Evolutionary conservation across 2,888 invertebrate species (phyloP).

Genomic region (Lasioglossum lativentre): DNA sequence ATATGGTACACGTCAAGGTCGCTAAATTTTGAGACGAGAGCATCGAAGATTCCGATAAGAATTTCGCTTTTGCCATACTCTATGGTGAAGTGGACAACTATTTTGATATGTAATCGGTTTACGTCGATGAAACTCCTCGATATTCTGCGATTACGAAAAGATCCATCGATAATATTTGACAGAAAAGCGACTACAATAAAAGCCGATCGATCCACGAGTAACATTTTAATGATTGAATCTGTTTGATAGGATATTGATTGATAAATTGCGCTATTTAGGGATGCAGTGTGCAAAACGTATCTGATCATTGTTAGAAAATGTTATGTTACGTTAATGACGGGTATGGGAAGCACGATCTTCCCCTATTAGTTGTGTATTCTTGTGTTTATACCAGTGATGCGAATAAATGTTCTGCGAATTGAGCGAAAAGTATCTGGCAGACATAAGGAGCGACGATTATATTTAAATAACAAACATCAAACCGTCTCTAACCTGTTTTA

Average conservation of each 20-base stretch:
- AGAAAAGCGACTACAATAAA: constrained; percentile 19
- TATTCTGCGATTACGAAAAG: background rate
- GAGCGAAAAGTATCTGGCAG: constrained; percentile 21
- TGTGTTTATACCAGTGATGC: constrained; percentile 48
- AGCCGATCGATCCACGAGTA: constrained; percentile 14
- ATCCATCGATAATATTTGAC: constrained; percentile 17
- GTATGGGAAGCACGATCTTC: constrained; percentile 87
- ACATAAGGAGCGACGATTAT: constrained; percentile 31
- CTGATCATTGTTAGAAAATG: constrained; percentile 62
- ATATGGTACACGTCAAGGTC: background rate
- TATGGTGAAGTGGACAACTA: background rate
- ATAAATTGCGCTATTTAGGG: constrained; percentile 21
- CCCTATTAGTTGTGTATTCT: constrained; percentile 87
- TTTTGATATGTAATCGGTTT: constrained; percentile 3
- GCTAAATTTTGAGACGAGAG: background rate
- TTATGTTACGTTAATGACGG: constrained; percentile 80
- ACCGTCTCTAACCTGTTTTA: constrained; percentile 60
- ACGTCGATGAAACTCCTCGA: background rate
- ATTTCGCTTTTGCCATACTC: background rate
- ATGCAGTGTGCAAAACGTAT: constrained; percentile 35
- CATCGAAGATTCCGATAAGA: background rate
- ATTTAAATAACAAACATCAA: constrained; percentile 27
- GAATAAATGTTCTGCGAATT: constrained; percentile 53
- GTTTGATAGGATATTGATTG: constrained; percentile 39
- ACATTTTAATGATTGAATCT: constrained; percentile 14